Percentiles rank a stretch among this genome's conserved stretches.
These are phyloP conservation scores for Pantherophis guttatus DNA, from an alignment of 2,113 vertebrate genomes.

Conservation along the genomic window DNA sequence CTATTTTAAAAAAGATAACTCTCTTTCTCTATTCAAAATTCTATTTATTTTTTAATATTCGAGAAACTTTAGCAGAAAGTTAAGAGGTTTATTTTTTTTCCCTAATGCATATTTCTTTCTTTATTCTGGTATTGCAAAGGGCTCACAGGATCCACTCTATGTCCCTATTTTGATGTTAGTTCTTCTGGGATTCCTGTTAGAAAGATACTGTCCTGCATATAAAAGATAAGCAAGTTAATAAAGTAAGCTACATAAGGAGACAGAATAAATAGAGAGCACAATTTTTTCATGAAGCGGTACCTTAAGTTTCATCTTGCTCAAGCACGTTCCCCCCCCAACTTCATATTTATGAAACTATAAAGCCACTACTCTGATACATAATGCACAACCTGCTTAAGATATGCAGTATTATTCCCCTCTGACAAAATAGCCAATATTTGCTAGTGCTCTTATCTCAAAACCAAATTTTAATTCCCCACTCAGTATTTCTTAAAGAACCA, in stretches of 20 bases:
- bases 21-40: background rate
- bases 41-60: constrained; percentile 10
- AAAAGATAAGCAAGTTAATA: constrained; percentile 59
- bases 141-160: background rate
- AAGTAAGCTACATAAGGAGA: constrained; percentile 57
- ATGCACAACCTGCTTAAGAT: constrained; percentile 33
- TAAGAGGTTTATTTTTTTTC: constrained; percentile 29
- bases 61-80: background rate
- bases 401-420: constrained; percentile 17
- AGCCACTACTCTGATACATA: constrained; percentile 22
- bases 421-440: constrained; percentile 13
- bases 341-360: constrained; percentile 59
- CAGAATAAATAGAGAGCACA: constrained; percentile 59
- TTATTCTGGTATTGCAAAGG: constrained; percentile 30
- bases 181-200: constrained; percentile 31
- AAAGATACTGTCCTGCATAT: constrained; percentile 36
- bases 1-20: background rate
- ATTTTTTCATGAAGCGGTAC: constrained; percentile 62
- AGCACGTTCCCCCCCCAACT: constrained; percentile 35
- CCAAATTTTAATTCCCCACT: background rate
- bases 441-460: background rate
- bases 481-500: background rate
- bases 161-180: constrained; percentile 9
- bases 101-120: constrained; percentile 31
- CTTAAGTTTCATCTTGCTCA: constrained; percentile 63